Base-by-base conservation (phyloP, 2,888 invertebrate species). In the Cosmia pyralina region DNA sequence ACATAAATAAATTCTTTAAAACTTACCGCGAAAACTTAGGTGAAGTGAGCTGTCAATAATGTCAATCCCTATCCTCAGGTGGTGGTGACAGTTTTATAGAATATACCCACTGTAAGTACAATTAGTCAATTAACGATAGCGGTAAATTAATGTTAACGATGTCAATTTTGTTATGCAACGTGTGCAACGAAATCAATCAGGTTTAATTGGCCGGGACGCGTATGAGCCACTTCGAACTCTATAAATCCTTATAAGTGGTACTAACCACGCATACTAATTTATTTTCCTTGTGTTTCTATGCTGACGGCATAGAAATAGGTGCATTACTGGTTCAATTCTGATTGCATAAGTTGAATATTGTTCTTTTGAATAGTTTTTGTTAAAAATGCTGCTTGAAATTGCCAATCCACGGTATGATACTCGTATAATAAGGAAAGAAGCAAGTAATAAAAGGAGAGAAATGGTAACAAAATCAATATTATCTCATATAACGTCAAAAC, bases 221-320 rank as follows among this genome's bases (percentile, higher is more conserved):
- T 50, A 60, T 55, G 55, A 66, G 64, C 60, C 58, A 60, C 52
- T 67, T 71, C 6, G 28, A 55, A 63, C 66, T 57, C n/a, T n/a
- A 72, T 72, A 73, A 81, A 78, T 60, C 84, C 84, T 60, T 83
- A 75, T 41, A 83, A 75, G 78, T 83, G 73, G 41, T 50, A 55
- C 44, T 65, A 60, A 68, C 65, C 48, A 65, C 13, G 41, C 22
- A 48, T 62, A n/a, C 34, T 75, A 78, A 82, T 81, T 78, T 69
- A 77, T 60, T 73, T 72, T 77, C 46, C 38, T 46, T 22, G 50
- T 48, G 34, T 28, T 76, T 55, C 50, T 5, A 58, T 10, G 15
- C 19, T n/a, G 41, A 62, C 28, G 59, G 15, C 28, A 19, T n/a
- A n/a, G 8, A 34, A 48, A 48, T 72, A 28, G 4, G 46, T 58